These are phyloP conservation scores for Sander vitreus DNA, from an alignment of 2,113 vertebrate genomes.

Conservation along the genomic window DNA sequence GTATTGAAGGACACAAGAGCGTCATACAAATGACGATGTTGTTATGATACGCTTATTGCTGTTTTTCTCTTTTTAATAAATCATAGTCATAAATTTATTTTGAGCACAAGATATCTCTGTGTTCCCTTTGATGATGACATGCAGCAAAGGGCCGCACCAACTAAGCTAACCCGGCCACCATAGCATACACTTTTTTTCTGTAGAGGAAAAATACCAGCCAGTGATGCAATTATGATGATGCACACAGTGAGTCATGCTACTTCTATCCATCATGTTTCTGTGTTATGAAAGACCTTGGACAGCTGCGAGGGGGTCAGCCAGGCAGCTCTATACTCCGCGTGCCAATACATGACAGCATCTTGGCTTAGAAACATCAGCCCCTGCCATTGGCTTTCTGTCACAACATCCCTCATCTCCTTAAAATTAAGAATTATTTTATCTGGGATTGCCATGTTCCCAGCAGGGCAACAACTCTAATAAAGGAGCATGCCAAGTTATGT, in stretches of 20 bases:
- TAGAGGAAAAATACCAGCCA: neutral
- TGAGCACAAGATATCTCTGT: neutral
- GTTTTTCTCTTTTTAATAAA: neutral
- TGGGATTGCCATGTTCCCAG: constrained; percentile 33
- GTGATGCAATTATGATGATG: constrained; percentile 21
- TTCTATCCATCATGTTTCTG: constrained; percentile 39
- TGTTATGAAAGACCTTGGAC: constrained; percentile 48
- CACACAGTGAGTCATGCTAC: constrained; percentile 24
- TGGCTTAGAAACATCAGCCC: constrained; percentile 60
- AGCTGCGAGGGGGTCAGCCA: constrained; percentile 57
- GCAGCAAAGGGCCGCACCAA: too few relatives aligned
- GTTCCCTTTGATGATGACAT: neutral
- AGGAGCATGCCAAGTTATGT: constrained; percentile 48
- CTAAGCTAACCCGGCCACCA: too few relatives aligned
- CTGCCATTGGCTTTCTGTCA: constrained; percentile 36
- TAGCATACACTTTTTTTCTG: neutral
- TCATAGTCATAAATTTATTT: neutral
- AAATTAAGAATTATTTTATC: constrained; percentile 40
- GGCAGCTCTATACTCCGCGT: constrained; percentile 34
- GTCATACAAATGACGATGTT: constrained; percentile 9
- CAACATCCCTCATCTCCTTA: neutral
- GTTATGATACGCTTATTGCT: neutral
- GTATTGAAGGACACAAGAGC: constrained; percentile 6
- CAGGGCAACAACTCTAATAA: constrained; percentile 41
- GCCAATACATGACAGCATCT: constrained; percentile 69